Base-by-base conservation (phyloP, 1,140 invertebrate genomes). In the Uloborus diversus region DNA sequence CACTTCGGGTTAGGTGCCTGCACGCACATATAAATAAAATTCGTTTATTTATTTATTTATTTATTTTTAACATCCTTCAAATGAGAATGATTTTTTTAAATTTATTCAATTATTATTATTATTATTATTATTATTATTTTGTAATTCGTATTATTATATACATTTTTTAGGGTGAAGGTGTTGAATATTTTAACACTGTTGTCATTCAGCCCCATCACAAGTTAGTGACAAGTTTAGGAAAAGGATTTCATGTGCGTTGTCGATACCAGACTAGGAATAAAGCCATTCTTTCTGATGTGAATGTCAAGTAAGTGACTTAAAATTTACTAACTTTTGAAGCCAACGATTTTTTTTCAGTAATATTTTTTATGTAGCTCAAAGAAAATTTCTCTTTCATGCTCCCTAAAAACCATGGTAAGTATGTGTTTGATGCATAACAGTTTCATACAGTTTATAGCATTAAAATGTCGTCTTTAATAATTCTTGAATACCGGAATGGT, bases 131-230 rank as follows among this genome's bases (percentile, higher is more conserved):
- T 42, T 9, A 42, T 9, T 7, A 42, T 53, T 5, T 53, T 53
- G 49, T 42, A 42, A 42, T 42, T 42, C 37, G 9, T 0, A 42
- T 42, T 42, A 1, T n/a, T n/a, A 9, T 30, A 13, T 30, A 30
- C 30, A 27, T 51, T 28, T 69, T 49, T 89, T 88, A 96, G 94
- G 92, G 94, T 64, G 93, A 96, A 84, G 94, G 93, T 33, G 59
- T 96, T 83, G 95, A 96, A 86, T 97, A 96, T 87, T 95, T 92
- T 88, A 97, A 97, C 85, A 96, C 94, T 51, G 94, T 97, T 82
- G 94, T 96, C 61, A 92, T 97, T 47, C 94, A 96, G 85, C 95
- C 95, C 23, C 95, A 97, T 87, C 88, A 94, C 53, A 94, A 94
- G 84, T 88, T 96, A 79, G 94, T 97, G 30, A 97, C 95, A 1